A percentile compares a stretch with the other conserved stretches of the same genome.
These are phyloP conservation scores for Hetaerina americana DNA, from an alignment of 1,140 invertebrate species.

Conservation along the genomic window DNA sequence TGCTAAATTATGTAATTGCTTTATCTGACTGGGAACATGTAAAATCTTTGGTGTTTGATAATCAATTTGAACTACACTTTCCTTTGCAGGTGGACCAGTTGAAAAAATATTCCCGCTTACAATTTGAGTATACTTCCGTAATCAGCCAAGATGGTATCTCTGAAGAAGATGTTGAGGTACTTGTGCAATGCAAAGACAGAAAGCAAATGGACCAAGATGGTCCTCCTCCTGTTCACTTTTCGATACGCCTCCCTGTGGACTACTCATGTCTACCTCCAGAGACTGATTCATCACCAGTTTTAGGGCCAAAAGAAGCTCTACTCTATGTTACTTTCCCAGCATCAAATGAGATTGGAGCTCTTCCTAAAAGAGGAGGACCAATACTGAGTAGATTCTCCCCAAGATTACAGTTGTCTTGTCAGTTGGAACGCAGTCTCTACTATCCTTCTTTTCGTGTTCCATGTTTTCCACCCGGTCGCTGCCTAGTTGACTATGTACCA, in stretches of 20 bases:
- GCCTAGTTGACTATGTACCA: constrained; percentile 40
- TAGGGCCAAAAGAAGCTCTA: constrained; percentile 21
- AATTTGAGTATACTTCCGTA: constrained; percentile 23
- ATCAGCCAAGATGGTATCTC: constrained; percentile 18
- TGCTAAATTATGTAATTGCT: no score
- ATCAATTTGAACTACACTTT: no score
- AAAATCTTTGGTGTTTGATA: no score
- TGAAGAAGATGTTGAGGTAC: constrained; percentile 25
- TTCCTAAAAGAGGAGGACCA: not conserved
- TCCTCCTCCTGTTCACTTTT: constrained; percentile 18
- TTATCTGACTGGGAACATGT: no score
- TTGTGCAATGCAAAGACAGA: constrained; percentile 12
- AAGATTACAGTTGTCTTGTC: constrained; percentile 26
- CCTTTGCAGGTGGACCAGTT: constrained; percentile 21
- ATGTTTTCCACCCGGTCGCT: constrained; percentile 21
- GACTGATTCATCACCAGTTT: constrained; percentile 17
- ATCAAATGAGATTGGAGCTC: constrained; percentile 16
- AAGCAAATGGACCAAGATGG: not conserved
- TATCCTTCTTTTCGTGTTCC: constrained; percentile 20
- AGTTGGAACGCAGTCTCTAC: constrained; percentile 22
- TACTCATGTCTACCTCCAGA: constrained; percentile 21
- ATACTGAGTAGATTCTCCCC: constrained; percentile 16
- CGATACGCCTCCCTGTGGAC: constrained; percentile 26
- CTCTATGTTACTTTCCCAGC: constrained; percentile 24
- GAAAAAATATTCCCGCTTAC: constrained; percentile 19